phyloP scores from a whole-genome alignment of 2,888 invertebrate species.

The Nephrotoma guestfalica region DNA sequence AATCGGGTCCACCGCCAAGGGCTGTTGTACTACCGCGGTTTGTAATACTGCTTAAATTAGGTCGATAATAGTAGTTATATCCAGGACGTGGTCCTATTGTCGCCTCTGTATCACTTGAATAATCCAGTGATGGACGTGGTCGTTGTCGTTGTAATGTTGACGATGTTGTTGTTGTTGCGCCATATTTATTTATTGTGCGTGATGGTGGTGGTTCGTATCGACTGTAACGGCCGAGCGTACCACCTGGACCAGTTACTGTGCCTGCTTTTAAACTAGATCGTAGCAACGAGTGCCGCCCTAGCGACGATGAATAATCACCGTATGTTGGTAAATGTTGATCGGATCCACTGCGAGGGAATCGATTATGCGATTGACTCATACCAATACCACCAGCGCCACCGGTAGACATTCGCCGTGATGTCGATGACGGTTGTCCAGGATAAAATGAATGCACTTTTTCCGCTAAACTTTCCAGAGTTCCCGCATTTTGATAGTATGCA shows the following conservation, averaged over 20 bases:
- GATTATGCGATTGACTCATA: slow-evolving; percentile 28
- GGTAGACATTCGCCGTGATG: slow-evolving; percentile 48
- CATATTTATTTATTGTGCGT: slow-evolving; percentile 32
- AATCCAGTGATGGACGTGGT: slow-evolving; percentile 65
- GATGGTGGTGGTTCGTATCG: slow-evolving; percentile 38
- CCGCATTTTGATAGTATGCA: slow-evolving; percentile 68
- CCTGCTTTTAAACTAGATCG: slow-evolving; percentile 67
- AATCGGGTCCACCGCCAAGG: slow-evolving; percentile 27
- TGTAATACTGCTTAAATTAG: slow-evolving; percentile 30
- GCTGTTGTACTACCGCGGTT: slow-evolving; percentile 23
- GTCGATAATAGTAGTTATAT: slow-evolving; percentile 53
- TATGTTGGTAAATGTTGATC: slow-evolving; percentile 73
- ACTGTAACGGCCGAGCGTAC: slow-evolving; percentile 46
- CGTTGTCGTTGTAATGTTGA: slow-evolving; percentile 54
- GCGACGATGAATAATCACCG: slow-evolving; percentile 64
- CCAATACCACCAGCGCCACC: slow-evolving; percentile 31
- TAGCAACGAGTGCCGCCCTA: slow-evolving; percentile 62
- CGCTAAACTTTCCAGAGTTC: slow-evolving; percentile 74
- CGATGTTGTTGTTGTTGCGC: slow-evolving; percentile 31
- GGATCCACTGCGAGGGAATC: slow-evolving; percentile 75
- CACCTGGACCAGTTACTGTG: slow-evolving; percentile 25
- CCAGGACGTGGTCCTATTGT: slow-evolving; percentile 65
- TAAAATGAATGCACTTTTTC: slow-evolving; percentile 88
- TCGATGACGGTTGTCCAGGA: slow-evolving; percentile 34
- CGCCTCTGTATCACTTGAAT: slow-evolving; percentile 93